Conservation (phyloP, 2,888 invertebrate genomes). For the Netelia inedita region DNA sequence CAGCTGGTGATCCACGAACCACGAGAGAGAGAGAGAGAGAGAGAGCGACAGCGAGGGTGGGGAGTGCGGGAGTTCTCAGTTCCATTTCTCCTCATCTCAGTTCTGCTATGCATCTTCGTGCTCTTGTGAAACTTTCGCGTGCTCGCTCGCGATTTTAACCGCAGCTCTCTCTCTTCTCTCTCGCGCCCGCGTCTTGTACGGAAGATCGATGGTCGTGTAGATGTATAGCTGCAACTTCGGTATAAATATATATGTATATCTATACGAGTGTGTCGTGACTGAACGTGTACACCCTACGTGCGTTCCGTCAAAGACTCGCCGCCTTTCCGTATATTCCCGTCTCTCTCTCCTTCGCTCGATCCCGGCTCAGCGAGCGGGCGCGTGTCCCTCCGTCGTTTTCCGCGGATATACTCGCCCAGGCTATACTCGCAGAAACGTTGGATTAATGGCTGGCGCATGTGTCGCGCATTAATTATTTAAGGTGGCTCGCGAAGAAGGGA, state of each 20-base stretch:
- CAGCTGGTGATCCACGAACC: conserved; percentile 52
- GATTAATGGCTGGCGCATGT: conserved; percentile 74
- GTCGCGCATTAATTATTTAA: conserved; percentile 76
- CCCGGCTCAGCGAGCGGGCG: background rate
- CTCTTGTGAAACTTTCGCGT: conserved; percentile 55
- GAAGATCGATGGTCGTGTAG: conserved; percentile 66
- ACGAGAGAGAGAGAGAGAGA: conserved; percentile 22
- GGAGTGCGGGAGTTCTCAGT: conserved; percentile 33
- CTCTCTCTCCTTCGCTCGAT: conserved; percentile 33
- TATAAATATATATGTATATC: background rate
- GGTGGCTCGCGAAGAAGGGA: conserved; percentile 65
- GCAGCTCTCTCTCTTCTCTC: conserved; percentile 13
- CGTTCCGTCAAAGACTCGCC: conserved; percentile 63
- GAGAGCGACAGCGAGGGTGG: conserved; percentile 1
- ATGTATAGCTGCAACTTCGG: conserved; percentile 23
- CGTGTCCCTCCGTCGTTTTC: conserved; percentile 41
- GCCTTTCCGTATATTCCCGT: conserved; percentile 20
- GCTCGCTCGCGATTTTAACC: conserved; percentile 55
- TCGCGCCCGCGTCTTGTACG: conserved; percentile 48
- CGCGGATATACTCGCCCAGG: conserved; percentile 62
- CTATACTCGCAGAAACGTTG: conserved; percentile 69
- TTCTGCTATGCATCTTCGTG: conserved; percentile 48
- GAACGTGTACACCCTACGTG: conserved; percentile 38
- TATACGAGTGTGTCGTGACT: conserved; percentile 24
- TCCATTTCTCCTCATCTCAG: conserved; percentile 37